These are phyloP conservation scores for Glareola pratincola DNA, from an alignment of 2,113 vertebrate genomes.

Conservation along the genomic window DNA sequence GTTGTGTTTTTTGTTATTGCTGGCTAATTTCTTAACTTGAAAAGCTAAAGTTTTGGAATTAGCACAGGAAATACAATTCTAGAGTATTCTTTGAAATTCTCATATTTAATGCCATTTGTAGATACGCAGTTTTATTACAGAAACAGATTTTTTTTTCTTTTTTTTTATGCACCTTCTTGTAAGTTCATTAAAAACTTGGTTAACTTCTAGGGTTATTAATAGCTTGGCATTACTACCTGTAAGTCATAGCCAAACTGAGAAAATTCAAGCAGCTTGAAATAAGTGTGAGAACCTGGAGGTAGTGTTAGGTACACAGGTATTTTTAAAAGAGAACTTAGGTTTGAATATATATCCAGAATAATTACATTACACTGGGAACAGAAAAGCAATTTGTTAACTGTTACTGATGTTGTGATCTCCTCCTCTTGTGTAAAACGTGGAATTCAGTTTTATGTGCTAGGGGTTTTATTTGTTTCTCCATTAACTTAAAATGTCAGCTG, in stretches of 20 bases:
- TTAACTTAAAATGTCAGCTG: background rate
- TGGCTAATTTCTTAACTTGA: background rate
- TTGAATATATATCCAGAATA: background rate
- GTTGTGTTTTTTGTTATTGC: background rate
- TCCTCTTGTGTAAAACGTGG: background rate
- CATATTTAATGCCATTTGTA: background rate
- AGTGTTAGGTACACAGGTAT: background rate
- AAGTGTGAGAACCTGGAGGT: background rate
- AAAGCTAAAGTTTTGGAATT: background rate
- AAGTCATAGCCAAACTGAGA: background rate
- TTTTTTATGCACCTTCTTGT: background rate
- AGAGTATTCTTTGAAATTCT: background rate
- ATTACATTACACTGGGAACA: background rate
- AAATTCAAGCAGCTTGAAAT: background rate
- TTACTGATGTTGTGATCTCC: rapidly evolving
- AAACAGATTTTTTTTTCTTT: background rate
- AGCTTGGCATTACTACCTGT: background rate
- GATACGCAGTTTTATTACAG: background rate
- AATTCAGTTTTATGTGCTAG: background rate
- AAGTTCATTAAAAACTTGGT: background rate
- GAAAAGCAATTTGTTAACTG: background rate
- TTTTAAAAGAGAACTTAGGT: background rate
- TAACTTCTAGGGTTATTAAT: background rate
- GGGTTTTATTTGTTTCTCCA: background rate
- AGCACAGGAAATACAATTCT: background rate